Evolutionary conservation across 2,888 invertebrate genomes (phyloP), one percentile per base, ranked within the genome.

Genomic region (Stenolophus ochropezus): DNA sequence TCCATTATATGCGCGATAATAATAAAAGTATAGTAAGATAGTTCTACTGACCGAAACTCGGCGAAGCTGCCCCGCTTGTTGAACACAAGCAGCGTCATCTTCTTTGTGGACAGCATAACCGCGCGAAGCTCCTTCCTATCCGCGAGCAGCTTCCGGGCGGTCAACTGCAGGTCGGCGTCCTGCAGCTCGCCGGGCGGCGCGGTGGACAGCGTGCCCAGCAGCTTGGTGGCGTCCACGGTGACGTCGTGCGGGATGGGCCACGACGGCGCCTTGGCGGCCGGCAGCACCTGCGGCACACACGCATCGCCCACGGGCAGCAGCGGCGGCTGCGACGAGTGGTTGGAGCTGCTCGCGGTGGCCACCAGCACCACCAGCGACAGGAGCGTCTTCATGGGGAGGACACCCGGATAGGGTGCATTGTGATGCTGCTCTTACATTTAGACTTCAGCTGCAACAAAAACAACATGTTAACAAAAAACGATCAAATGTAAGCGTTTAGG

Each of bases 71-170:
- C 86, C 23, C 85, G 84, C 27, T 87, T 83, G 82, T 88, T 88
- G 23, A 89, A 84, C 14, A 87, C 87, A 75, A 89, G 83, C 27
- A 85, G 83, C 1, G 85, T 84, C 69, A 84, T 82, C 71, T 87
- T 84, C 20, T 83, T 82, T 86, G 76, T 89, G 86, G 82, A 90
- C 87, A 85, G 89, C 87, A 88, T 86, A 8, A 89, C 84, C 71
- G 88, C 88, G 27, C 86, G 81, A 81, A 92, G 87, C 74, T 86
- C 86, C 8, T 86, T 88, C 23, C 91, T 89, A 81, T 90, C 89
- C 11, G 91, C 89, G 83, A 91, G 90, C 16, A 91, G 88, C 78
- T 91, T 90, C 6, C 91, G 91, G 4, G 91, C 84, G 83, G 84
- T 83, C 84, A 83, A 84, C 86, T 85, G 85, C 84, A 85, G 86